A percentile compares a stretch with the other conserved stretches of the same genome.
phyloP scores from a whole-genome alignment of 1,140 invertebrate species.

The Monochamus saltuarius region DNA sequence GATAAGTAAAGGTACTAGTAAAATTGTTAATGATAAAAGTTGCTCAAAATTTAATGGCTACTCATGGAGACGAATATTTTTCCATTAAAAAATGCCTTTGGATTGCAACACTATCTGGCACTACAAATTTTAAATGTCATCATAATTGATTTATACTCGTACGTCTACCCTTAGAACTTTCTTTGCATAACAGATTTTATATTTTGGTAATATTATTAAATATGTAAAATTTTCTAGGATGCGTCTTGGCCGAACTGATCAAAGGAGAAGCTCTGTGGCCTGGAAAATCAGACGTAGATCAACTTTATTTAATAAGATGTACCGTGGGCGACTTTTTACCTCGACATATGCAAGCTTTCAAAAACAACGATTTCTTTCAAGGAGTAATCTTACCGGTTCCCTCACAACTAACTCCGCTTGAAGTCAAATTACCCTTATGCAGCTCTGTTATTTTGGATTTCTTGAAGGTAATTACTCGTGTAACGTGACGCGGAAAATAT shows the following conservation, averaged over 20 bases:
- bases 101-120: too few relatives aligned
- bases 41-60: too few relatives aligned
- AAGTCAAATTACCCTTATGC: conserved; percentile 77
- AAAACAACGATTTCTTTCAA: conserved; percentile 92
- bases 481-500: too few relatives aligned
- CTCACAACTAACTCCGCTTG: conserved; percentile 74
- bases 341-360: conserved; percentile 93
- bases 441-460: conserved; percentile 76
- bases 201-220: too few relatives aligned
- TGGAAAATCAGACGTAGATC: conserved; percentile 97
- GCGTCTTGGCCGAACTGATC: conserved; percentile 94
- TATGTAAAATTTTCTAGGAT: conserved; percentile 59
- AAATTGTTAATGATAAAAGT: too few relatives aligned
- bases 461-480: conserved; percentile 63
- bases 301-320: conserved; percentile 92
- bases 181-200: too few relatives aligned
- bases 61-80: too few relatives aligned
- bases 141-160: too few relatives aligned
- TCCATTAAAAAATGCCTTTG: too few relatives aligned
- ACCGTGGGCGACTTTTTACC: conserved; percentile 89
- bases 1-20: too few relatives aligned
- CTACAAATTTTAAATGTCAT: too few relatives aligned
- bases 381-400: conserved; percentile 92
- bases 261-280: conserved; percentile 96
- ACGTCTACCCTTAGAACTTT: too few relatives aligned